A percentile compares a stretch with the other conserved stretches of the same genome.
Conservation (phyloP, 1,140 invertebrate species). For the Littorina saxatilis region DNA sequence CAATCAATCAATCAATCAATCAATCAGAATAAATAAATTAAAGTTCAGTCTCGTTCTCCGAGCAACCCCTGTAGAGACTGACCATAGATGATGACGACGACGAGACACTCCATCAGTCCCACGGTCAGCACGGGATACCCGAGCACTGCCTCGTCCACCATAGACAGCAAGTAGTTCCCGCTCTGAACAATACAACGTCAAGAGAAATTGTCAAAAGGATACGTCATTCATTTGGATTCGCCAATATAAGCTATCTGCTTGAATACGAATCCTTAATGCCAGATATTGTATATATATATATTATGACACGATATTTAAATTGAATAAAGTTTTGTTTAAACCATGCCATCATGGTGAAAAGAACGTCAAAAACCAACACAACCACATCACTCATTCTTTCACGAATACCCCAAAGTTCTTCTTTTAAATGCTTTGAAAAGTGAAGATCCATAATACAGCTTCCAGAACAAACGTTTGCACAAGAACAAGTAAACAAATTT, state of each 20-base stretch:
- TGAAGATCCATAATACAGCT: no score
- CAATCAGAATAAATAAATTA: no score
- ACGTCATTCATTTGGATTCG: no score
- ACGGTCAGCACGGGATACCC: constrained; percentile 90
- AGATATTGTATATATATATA: not conserved
- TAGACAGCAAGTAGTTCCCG: constrained; percentile 88
- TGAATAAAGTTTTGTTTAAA: no score
- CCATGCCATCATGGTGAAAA: not conserved
- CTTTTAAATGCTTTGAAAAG: no score
- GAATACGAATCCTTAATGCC: no score
- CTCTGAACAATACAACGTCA: constrained; percentile 61
- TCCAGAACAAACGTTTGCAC: no score
- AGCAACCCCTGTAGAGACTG: constrained; percentile 43
- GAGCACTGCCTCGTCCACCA: constrained; percentile 90
- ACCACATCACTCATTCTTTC: not conserved
- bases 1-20: constrained; percentile 2
- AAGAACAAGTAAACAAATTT: no score
- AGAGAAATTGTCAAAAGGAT: not conserved
- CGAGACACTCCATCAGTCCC: constrained; percentile 83
- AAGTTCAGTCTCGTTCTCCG: not conserved
- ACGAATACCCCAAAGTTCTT: not conserved
- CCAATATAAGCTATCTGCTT: no score
- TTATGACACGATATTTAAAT: no score
- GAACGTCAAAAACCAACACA: not conserved
- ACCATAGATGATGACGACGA: constrained; percentile 86